Base-by-base conservation (phyloP, 2,113 vertebrate genomes). In the Tachuris rubrigastra region DNA sequence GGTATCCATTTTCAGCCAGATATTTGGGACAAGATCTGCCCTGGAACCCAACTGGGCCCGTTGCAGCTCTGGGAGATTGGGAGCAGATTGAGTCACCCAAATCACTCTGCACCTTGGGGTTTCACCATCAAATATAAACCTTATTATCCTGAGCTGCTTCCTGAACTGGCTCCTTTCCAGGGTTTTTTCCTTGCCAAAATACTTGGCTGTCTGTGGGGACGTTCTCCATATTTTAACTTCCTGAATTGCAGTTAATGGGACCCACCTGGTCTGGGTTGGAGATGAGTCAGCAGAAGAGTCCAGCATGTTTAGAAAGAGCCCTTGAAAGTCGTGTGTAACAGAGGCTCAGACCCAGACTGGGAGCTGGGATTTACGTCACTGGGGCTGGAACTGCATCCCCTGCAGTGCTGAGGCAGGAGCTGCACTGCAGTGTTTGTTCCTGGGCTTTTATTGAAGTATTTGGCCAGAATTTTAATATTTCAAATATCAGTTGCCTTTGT, bases 111-210 rank as follows among this genome's bases (percentile, higher is more conserved):
- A 86, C 90, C 93, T 94, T 88, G 90, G 93, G 90, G 92, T 90
- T 96, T 91, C 85, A 94, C 77, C 91, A 91, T 49, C 90, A 95
- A 93, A 97, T 82, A 92, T 15, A 84, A 95, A 83, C 90, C 89
- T 95, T 22, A 58, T 96, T 95, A 96, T 91, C 95, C 94, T 6
- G 67, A 88, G 82, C 92, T 96, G 96, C 96, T 97, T 97, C 95
- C 95, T 96, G 95, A 44, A 5, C 90, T 96, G 95, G 93, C 95
- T 97, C 37, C 67, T 80, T 18, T 55, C 93, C 95, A 96, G 84
- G 74, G 20, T 62, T 67, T 46, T 67, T 16, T 87, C 75, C 87
- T 80, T 96, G 96, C 93, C 95, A 96, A 53, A 52, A 77, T 41
- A n/a, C 69, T 90, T 72, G 85, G 16, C 91, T 90, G 95, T 58